Evolutionary conservation across 2,797 vertebrate genomes (phyloP).

Genomic region (Chaenodraco wilsoni): DNA sequence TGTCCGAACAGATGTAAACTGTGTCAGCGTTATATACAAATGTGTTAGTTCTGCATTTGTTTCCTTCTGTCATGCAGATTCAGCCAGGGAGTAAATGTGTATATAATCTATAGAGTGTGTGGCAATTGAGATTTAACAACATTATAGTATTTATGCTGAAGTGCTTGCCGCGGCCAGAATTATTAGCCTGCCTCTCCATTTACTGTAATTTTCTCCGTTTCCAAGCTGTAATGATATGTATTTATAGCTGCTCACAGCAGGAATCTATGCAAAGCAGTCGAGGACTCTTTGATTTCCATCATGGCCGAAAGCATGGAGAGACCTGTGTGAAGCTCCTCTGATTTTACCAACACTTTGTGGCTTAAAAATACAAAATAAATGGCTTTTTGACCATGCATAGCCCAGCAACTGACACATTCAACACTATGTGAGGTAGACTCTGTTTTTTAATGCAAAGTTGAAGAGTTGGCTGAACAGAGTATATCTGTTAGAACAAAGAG

Average conservation of each 20-base stretch:
- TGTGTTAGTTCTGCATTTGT: conserved; percentile 66
- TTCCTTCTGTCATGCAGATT: conserved; percentile 34
- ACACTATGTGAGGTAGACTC: not conserved
- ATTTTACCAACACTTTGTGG: conserved; percentile 8
- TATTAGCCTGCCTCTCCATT: conserved; percentile 17
- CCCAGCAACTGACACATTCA: not conserved
- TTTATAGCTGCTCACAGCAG: conserved; percentile 23
- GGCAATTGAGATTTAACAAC: conserved; percentile 41
- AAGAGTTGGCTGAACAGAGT: not conserved
- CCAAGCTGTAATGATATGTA: conserved; percentile 26
- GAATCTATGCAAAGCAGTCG: conserved; percentile 15
- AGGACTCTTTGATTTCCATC: conserved; percentile 21
- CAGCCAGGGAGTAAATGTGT: conserved; percentile 18
- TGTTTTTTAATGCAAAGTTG: not conserved
- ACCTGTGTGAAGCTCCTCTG: conserved; percentile 11
- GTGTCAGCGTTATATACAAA: conserved; percentile 72
- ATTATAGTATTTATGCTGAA: conserved; percentile 43
- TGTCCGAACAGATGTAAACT: conserved; percentile 67
- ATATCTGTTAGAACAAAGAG: conserved; percentile 12
- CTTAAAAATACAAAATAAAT: not conserved
- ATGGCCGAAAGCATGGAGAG: conserved; percentile 22
- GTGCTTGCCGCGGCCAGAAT: conserved; percentile 14
- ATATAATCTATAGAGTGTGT: conserved; percentile 3
- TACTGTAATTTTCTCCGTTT: conserved; percentile 27
- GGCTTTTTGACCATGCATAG: not conserved